Evolutionary conservation across 1,140 invertebrate genomes (phyloP).

Genomic region (Zaprionus davidi): DNA sequence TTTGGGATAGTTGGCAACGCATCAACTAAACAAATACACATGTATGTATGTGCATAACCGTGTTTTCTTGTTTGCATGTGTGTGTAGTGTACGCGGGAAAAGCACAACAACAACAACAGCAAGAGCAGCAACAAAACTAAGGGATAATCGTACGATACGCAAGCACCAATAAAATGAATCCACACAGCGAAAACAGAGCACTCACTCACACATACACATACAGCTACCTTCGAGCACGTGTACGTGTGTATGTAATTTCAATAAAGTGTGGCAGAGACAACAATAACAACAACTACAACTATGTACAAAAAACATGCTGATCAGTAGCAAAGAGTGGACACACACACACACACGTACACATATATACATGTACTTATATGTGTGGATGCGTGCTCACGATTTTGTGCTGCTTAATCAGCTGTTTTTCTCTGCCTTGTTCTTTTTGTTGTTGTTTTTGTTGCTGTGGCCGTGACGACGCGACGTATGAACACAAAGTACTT

Average conservation of each 20-base stretch:
- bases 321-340: conserved; percentile 41
- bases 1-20: conserved; percentile 42
- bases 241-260: conserved; percentile 15
- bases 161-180: conserved; percentile 82
- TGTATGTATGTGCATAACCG: neutral
- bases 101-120: conserved; percentile 59
- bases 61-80: conserved; percentile 10
- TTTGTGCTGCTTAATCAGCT: conserved; percentile 47
- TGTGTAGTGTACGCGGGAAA: conserved; percentile 50
- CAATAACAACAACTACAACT: conserved; percentile 13
- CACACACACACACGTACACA: conserved; percentile 13
- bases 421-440: conserved; percentile 29
- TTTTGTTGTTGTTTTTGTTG: conserved; percentile 23
- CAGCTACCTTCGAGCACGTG: conserved; percentile 8
- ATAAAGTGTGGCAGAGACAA: conserved; percentile 37
- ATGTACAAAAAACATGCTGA: conserved; percentile 37
- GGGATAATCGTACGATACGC: conserved; percentile 79
- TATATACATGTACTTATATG: neutral
- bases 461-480: conserved; percentile 5
- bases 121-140: conserved; percentile 46
- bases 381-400: conserved; percentile 9
- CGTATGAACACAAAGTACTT: conserved; percentile 4
- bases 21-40: conserved; percentile 34
- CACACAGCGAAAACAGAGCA: conserved; percentile 63
- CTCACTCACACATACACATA: conserved; percentile 26